Evolutionary conservation across 2,797 vertebrate genomes (phyloP).

Genomic region (Gephyroberyx darwinii): DNA sequence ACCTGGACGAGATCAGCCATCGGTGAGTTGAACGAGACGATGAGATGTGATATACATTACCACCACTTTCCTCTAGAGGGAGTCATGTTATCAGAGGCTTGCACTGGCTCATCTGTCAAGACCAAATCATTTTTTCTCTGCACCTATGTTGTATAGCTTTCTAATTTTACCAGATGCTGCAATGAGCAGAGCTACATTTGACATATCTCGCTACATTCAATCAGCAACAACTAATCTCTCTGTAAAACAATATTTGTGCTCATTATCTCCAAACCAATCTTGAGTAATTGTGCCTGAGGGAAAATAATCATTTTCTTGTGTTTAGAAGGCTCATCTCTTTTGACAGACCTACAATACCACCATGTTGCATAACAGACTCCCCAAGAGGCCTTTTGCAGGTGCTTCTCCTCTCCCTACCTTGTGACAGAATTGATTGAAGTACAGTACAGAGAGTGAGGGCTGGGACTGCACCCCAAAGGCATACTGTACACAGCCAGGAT

Average conservation of each 20-base stretch:
- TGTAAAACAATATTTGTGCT: background rate
- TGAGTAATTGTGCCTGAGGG: background rate
- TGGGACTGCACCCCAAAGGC: constrained; percentile 59
- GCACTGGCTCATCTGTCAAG: background rate
- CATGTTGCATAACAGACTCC: background rate
- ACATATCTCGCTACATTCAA: background rate
- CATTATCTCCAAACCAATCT: background rate
- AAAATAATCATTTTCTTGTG: background rate
- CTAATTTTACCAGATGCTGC: background rate
- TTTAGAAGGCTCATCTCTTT: constrained; percentile 7
- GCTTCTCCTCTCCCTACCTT: constrained; percentile 31
- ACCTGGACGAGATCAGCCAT: too few relatives aligned
- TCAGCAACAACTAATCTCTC: background rate
- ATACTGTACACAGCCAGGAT: constrained; percentile 42
- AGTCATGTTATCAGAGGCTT: constrained; percentile 36
- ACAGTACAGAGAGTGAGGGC: constrained; percentile 49
- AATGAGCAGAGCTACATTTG: background rate
- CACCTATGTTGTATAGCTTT: background rate
- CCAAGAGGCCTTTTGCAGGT: constrained; percentile 20
- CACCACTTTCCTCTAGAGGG: constrained; percentile 59
- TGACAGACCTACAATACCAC: background rate
- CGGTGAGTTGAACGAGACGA: too few relatives aligned
- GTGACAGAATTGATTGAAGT: constrained; percentile 67
- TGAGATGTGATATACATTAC: constrained; percentile 9
- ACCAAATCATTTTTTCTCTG: constrained; percentile 15